These are phyloP conservation scores for Dryocosmus kuriphilus DNA, from an alignment of 2,888 invertebrate species.

Conservation along the genomic window DNA sequence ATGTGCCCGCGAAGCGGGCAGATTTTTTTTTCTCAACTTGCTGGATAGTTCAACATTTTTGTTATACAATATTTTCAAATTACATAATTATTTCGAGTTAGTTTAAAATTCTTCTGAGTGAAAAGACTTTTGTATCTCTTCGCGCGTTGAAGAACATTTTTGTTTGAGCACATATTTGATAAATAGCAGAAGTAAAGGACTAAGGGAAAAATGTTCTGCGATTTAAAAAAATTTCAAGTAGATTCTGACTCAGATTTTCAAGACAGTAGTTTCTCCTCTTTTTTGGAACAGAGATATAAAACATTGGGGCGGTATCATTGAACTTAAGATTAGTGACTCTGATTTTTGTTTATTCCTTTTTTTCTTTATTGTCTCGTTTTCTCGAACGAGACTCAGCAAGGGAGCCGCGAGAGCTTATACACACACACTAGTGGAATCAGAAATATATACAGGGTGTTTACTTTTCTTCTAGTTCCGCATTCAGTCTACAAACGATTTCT, in stretches of 20 bases:
- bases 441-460: constrained; percentile 39
- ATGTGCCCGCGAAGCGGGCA: too few relatives aligned
- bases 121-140: too few relatives aligned
- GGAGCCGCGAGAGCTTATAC: constrained; percentile 35
- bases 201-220: neutral
- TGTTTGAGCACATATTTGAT: too few relatives aligned
- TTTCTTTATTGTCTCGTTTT: constrained; percentile 49
- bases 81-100: too few relatives aligned
- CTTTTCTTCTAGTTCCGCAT: constrained; percentile 4
- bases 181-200: neutral
- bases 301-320: constrained; percentile 39
- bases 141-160: too few relatives aligned
- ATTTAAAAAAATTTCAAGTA: neutral
- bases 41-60: too few relatives aligned
- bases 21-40: too few relatives aligned
- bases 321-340: constrained; percentile 39
- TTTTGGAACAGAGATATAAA: constrained; percentile 30
- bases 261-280: constrained; percentile 17
- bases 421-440: constrained; percentile 23
- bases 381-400: constrained; percentile 43
- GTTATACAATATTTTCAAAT: too few relatives aligned
- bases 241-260: neutral
- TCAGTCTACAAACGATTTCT: neutral
- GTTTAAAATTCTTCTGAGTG: too few relatives aligned
- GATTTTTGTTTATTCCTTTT: constrained; percentile 14